Evolutionary conservation across 2,888 invertebrate species (phyloP).

Genomic region (Mayetiola destructor): DNA sequence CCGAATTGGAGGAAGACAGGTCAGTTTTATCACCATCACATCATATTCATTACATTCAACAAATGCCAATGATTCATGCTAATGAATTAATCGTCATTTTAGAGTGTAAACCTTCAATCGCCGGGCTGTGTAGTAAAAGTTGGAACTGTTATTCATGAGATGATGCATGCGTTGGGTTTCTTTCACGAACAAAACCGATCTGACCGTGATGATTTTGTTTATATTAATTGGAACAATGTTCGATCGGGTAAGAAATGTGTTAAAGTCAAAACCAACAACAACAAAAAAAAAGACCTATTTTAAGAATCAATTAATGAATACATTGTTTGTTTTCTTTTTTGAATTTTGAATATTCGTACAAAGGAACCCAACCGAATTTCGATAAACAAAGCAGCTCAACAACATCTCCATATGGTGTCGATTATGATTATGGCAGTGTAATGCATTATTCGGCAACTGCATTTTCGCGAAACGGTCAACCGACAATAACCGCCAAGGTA

Average conservation of each 20-base stretch:
- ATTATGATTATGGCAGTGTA: conserved; percentile 66
- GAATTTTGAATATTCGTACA: not conserved
- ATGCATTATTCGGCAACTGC: conserved; percentile 72
- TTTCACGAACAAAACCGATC: conserved; percentile 68
- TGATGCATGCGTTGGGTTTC: conserved; percentile 67
- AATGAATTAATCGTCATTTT: not conserved
- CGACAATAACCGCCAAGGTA: conserved; percentile 59
- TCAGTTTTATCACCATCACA: conserved; percentile 11
- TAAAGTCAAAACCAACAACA: too few species aligned
- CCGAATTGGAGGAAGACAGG: conserved; percentile 42
- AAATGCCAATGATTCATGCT: not conserved
- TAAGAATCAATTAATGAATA: too few species aligned
- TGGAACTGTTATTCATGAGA: conserved; percentile 64
- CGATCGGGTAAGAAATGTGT: conserved; percentile 39
- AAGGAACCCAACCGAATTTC: conserved; percentile 55
- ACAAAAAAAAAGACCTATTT: too few species aligned
- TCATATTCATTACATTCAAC: not conserved
- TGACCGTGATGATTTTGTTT: conserved; percentile 55
- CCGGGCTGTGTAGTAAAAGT: conserved; percentile 57
- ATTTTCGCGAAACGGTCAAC: conserved; percentile 54
- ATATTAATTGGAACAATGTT: conserved; percentile 54
- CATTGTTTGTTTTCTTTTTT: not conserved
- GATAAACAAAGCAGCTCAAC: conserved; percentile 44
- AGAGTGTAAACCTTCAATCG: conserved; percentile 51
- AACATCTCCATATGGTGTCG: conserved; percentile 51